phyloP scores from a whole-genome alignment of 92 coral and sea anemone species.

The Isaurus tuberculatus region DNA sequence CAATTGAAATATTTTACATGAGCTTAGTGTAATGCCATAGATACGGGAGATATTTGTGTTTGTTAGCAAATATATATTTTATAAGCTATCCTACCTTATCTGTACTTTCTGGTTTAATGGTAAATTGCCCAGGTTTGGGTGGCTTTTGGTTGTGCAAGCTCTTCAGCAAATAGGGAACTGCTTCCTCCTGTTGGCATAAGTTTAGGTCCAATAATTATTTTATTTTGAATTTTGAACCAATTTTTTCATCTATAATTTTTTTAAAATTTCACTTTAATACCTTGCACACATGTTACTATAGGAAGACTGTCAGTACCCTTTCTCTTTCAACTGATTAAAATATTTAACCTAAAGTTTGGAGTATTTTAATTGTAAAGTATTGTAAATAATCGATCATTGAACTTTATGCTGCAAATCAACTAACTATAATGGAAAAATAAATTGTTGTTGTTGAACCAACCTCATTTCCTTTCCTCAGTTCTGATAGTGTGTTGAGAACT shows the following conservation, averaged over 20 bases:
- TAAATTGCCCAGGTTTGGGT: slow-evolving; percentile 74
- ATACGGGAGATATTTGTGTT: neutral
- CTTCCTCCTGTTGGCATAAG: slow-evolving; percentile 42
- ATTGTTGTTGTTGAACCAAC: slow-evolving; percentile 32
- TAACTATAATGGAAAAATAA: neutral
- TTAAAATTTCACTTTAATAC: no score
- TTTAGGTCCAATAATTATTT: no score
- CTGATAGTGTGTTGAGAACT: slow-evolving; percentile 87
- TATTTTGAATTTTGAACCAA: neutral
- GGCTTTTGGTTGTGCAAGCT: slow-evolving; percentile 58
- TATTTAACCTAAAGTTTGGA: no score
- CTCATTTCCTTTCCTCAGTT: slow-evolving; percentile 74
- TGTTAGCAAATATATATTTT: neutral
- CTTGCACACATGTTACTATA: no score
- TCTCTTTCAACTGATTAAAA: no score
- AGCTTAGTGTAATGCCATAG: no score
- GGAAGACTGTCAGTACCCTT: no score
- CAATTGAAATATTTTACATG: no score
- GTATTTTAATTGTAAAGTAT: no score
- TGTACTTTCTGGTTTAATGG: slow-evolving; percentile 54
- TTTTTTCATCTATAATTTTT: no score
- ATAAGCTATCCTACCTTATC: slow-evolving; percentile 57
- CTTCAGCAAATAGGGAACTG: slow-evolving; percentile 63
- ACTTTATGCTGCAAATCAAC: neutral
- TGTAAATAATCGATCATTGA: no score